Conservation (phyloP, 2,113 vertebrate genomes). For the Aleadryas rufinucha region DNA sequence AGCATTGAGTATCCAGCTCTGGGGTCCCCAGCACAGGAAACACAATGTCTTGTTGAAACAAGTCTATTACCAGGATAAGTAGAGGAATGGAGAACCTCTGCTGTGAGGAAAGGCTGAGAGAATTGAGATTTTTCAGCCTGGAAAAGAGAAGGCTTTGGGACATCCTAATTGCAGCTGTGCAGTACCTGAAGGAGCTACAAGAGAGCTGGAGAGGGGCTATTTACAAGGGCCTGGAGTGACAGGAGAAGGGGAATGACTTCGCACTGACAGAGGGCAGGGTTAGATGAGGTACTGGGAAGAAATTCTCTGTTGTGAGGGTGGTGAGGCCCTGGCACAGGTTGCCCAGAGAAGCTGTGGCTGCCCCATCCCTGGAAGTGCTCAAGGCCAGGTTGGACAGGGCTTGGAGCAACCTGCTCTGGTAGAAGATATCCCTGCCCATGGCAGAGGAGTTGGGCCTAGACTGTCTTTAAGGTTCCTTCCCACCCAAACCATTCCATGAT, state of each 20-base stretch:
- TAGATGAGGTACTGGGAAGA: not conserved
- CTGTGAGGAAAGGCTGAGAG: not conserved
- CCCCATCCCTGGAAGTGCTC: not conserved
- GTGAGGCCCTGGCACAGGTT: not conserved
- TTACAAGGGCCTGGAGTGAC: not conserved
- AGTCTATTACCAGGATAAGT: not conserved
- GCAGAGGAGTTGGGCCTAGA: not conserved
- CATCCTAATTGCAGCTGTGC: rapidly evolving
- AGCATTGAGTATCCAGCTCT: not conserved
- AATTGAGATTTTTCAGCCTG: not conserved
- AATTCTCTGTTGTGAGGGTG: not conserved
- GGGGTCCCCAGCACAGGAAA: not conserved
- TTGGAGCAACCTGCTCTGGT: rapidly evolving
- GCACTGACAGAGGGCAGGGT: not conserved
- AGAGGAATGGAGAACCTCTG: not conserved
- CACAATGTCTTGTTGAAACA: not conserved
- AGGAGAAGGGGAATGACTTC: not conserved
- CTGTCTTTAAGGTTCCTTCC: not conserved
- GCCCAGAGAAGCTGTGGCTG: not conserved
- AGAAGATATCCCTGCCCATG: rapidly evolving
- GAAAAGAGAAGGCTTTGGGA: not conserved
- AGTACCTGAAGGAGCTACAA: not conserved
- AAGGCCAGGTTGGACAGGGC: not conserved
- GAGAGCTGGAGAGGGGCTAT: not conserved
- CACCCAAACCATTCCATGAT: not conserved